A percentile compares a stretch with the other conserved stretches of the same genome.
These are phyloP conservation scores for Cerastis leucographa DNA, from an alignment of 2,888 invertebrate genomes.

Conservation along the genomic window DNA sequence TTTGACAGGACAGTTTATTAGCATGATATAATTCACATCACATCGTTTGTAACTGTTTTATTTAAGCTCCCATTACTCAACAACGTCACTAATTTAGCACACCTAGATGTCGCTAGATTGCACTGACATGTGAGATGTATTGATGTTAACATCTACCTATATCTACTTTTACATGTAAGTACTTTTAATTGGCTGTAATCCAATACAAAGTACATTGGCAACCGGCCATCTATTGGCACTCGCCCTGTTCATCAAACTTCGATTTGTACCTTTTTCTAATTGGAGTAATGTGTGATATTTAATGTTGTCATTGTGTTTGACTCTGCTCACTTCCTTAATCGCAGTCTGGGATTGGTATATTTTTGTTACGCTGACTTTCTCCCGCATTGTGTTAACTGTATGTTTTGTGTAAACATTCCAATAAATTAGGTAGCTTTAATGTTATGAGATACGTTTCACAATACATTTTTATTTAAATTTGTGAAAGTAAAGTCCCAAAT, in stretches of 20 bases:
- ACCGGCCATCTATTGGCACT: conserved; percentile 86
- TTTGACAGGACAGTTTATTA: conserved; percentile 45
- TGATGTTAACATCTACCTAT: conserved; percentile 80
- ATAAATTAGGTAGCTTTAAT: conserved; percentile 44
- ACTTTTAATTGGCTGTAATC: conserved; percentile 90
- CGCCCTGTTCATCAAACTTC: conserved; percentile 87
- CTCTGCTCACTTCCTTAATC: conserved; percentile 70
- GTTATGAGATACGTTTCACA: conserved; percentile 26
- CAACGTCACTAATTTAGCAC: conserved; percentile 81
- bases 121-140: conserved; percentile 84
- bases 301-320: conserved; percentile 65
- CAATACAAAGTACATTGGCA: conserved; percentile 90
- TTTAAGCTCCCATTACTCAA: conserved; percentile 75
- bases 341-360: conserved; percentile 64
- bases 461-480: conserved; percentile 20
- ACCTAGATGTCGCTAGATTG: conserved; percentile 83
- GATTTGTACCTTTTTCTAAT: conserved; percentile 88
- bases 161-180: conserved; percentile 79
- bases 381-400: conserved; percentile 39
- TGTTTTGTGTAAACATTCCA: conserved; percentile 40
- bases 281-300: conserved; percentile 77
- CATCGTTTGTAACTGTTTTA: conserved; percentile 64
- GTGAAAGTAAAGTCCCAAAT: conserved; percentile 25
- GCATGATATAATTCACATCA: conserved; percentile 63
- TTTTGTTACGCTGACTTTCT: conserved; percentile 39